Evolutionary conservation across 1,140 invertebrate genomes (phyloP), one percentile per base, ranked within the genome.

Genomic region (Liolophura sinensis): DNA sequence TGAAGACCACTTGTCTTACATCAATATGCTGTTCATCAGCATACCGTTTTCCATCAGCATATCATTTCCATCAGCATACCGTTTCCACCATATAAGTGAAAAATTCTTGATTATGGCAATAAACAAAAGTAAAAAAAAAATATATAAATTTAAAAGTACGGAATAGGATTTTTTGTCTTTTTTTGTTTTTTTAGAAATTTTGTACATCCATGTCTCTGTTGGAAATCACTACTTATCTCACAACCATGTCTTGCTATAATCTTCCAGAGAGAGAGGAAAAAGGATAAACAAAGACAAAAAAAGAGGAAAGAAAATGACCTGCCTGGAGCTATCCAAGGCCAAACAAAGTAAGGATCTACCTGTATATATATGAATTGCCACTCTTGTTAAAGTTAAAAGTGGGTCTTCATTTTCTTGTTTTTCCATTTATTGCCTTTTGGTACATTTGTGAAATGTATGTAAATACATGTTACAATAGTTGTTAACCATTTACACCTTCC

Each of bases 251-350:
- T 24, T 52, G 46, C 50, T 52, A 63, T 25, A 67, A 57, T 27
- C 63, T 76, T 78, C 18, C 67, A 82, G 79, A 76, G 69, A 70
- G 72, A 84, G 64, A 77, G 82, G 73, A 78, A 80, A 61, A 85
- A 85, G 63, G 84, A 86, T 62, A 84, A 82, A 67, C 75, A 78
- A 18, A 97, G 97, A 81, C 83, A 97, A 61, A 97, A 97, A 78
- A 92, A 96, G 75, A 87, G 93, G 25, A 98, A 98, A 82, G 96
- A 98, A 81, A 97, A 98, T 85, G 96, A 98, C 76, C 90, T 98
- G 68, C 96, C 97, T 0, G 89, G 91, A 72, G 91, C 92, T 1
- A 94, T 99, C 89, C 85, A 97, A 4, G 74, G 73, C 61, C 79
- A 81, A 57, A 81, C 77, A 61, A 82, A 84, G 81, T 83, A 75